These are phyloP conservation scores for Autographa pulchrina DNA, from an alignment of 2,888 invertebrate species.

Conservation along the genomic window DNA sequence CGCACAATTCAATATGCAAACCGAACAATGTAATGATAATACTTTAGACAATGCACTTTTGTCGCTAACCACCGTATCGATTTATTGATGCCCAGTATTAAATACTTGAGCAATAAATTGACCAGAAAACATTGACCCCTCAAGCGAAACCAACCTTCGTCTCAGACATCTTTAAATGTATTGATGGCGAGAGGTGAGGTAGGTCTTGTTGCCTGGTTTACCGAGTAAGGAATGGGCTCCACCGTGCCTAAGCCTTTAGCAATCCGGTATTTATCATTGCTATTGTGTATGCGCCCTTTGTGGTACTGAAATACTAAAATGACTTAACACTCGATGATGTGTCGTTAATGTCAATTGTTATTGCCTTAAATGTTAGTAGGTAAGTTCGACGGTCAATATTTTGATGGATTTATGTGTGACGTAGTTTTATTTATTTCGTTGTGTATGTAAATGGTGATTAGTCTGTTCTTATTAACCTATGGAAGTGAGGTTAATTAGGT, in stretches of 20 bases:
- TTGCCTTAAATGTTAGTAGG: constrained; percentile 58
- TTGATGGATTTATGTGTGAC: constrained; percentile 48
- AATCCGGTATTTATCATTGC: constrained; percentile 82
- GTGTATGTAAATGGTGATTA: constrained; percentile 17
- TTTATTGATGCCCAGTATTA: constrained; percentile 85
- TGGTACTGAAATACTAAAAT: constrained; percentile 71
- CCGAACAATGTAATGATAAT: constrained; percentile 87
- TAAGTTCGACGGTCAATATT: constrained; percentile 54
- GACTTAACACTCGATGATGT: constrained; percentile 69
- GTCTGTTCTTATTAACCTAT: constrained; percentile 19
- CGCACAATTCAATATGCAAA: constrained; percentile 88
- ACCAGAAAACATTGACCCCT: constrained; percentile 71
- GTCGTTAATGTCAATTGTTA: constrained; percentile 72
- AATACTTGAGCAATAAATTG: constrained; percentile 80
- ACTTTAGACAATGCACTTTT: constrained; percentile 86
- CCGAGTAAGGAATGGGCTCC: constrained; percentile 69
- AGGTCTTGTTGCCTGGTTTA: constrained; percentile 67
- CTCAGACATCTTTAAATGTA: constrained; percentile 42
- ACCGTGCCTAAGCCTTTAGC: constrained; percentile 80
- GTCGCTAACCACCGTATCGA: constrained; percentile 87
- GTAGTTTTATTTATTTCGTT: constrained; percentile 30
- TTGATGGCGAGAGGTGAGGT: constrained; percentile 51
- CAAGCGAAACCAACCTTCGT: constrained; percentile 57
- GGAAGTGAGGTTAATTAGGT: constrained; percentile 16
- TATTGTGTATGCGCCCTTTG: constrained; percentile 79